Evolutionary conservation across 2,888 invertebrate species (phyloP), one percentile per base, ranked within the genome.

Genomic region (Chaetogeoica ovagalla): DNA sequence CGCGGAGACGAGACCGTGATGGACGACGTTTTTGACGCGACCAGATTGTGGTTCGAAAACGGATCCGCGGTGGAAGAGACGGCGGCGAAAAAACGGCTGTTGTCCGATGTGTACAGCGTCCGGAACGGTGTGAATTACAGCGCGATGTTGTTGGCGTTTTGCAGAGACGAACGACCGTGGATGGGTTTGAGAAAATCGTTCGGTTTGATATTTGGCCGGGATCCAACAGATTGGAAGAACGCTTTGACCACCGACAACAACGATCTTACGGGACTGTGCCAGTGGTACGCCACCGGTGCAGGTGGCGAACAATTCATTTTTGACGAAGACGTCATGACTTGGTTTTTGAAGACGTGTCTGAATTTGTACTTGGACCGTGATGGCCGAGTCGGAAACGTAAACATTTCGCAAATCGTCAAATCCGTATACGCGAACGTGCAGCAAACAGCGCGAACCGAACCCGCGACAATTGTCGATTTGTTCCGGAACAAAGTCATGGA

Each of bases 61-160:
- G 30, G 63, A 30, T 65, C 63, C 30, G 30, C 30, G 30, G 30
- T 4, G 39, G 21, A 57, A 13, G 39, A 11, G 48, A 13, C 48
- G 48, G 39, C 1, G 57, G 39, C 63, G 57, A 70, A 57, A 55
- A 79, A 79, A 71, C 23, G 70, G 70, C 57, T 79, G 63, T n/a
- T 79, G n/a, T 63, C 52, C 57, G 71, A 79, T 11, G 55, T 79
- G 71, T 79, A 70, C 57, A 37, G 71, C 71, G n/a, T 39, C 0
- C 21, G 39, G 65, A 65, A 71, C 57, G 21, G 23, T 21, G 15
- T 79, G 15, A 39, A 79, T 17, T 79, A 71, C 30, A 65, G 71
- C 23, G 8, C 57, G 23, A 63, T 79, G 71, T 43, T 79, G 55
- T 71, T 79, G 63, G 79, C 79, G 71, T 79, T 79, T 65, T 79